Evolutionary conservation across 1,140 invertebrate genomes (phyloP).

Genomic region (Heliconius melpomene): DNA sequence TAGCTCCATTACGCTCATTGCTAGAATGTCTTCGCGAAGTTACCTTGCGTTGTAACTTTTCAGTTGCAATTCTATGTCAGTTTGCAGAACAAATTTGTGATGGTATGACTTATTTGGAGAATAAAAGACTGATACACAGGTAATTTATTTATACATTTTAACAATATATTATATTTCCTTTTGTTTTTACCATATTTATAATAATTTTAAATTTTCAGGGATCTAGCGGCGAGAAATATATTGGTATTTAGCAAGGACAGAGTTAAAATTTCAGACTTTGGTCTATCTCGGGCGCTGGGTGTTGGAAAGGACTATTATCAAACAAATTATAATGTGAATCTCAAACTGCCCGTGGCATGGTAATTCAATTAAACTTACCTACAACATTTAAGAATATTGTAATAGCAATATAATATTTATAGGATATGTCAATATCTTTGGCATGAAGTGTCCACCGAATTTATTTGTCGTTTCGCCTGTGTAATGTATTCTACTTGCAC

Average conservation of each 20-base stretch:
- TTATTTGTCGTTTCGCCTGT: neutral
- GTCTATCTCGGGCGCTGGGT: conserved; percentile 96
- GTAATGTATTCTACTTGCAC: neutral
- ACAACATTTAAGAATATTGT: neutral
- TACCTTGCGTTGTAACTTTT: conserved; percentile 92
- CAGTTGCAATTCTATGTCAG: conserved; percentile 93
- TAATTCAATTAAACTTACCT: conserved; percentile 70
- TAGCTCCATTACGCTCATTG: conserved; percentile 96
- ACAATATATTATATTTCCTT: too few relatives aligned
- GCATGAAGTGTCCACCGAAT: too few relatives aligned
- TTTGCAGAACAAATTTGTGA: conserved; percentile 97
- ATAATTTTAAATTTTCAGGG: conserved; percentile 82
- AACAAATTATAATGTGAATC: conserved; percentile 98
- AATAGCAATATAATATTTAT: neutral
- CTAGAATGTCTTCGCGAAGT: conserved; percentile 98
- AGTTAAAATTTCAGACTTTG: conserved; percentile 99
- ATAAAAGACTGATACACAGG: conserved; percentile 95
- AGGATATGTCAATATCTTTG: too few relatives aligned
- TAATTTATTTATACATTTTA: conserved; percentile 49
- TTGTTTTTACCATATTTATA: neutral
- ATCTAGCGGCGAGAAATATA: conserved; percentile 97
- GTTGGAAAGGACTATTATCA: conserved; percentile 99
- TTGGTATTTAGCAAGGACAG: conserved; percentile 97
- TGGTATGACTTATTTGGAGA: conserved; percentile 97
- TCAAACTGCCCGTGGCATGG: conserved; percentile 99